These are phyloP conservation scores for Miniopterus natalensis DNA, from an alignment of 2,113 vertebrate species.

Conservation along the genomic window DNA sequence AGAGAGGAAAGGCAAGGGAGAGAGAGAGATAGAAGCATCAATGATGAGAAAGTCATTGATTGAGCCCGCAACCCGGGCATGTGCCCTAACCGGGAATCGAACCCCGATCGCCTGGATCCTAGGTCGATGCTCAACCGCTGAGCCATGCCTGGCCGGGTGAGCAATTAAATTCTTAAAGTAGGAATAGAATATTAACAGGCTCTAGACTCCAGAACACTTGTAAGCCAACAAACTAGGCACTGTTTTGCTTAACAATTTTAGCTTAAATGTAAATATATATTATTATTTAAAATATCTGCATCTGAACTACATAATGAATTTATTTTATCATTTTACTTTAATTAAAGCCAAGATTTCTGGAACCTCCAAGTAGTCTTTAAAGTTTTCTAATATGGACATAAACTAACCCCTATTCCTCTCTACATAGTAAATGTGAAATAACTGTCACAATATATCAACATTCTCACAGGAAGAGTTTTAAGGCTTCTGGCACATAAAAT, in stretches of 20 bases:
- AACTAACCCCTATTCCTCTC: constrained; percentile 59
- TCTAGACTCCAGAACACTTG: constrained; percentile 20
- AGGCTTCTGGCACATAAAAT: constrained; percentile 79
- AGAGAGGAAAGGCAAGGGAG: too few relatives aligned
- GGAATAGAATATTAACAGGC: constrained; percentile 71
- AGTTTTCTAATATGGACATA: constrained; percentile 67
- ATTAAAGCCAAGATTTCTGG: constrained; percentile 68
- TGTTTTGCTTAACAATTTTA: constrained; percentile 70
- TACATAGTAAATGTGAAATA: constrained; percentile 62
- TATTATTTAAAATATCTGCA: constrained; percentile 76
- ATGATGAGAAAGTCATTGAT: too few relatives aligned
- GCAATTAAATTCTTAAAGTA: constrained; percentile 69
- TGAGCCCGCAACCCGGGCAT: too few relatives aligned
- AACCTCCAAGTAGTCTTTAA: constrained; percentile 66
- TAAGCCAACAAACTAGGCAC: constrained; percentile 34
- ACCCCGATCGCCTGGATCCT: too few relatives aligned
- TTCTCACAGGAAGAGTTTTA: constrained; percentile 74
- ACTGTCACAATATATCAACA: constrained; percentile 62
- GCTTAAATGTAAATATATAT: constrained; percentile 72
- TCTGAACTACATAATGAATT: constrained; percentile 57
- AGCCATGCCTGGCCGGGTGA: too few relatives aligned
- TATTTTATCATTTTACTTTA: constrained; percentile 48
- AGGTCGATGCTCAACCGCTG: too few relatives aligned
- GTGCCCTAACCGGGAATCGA: too few relatives aligned
- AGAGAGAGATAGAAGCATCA: too few relatives aligned